These are phyloP conservation scores for Agrilus mali DNA, from an alignment of 2,888 invertebrate genomes.

Conservation along the genomic window DNA sequence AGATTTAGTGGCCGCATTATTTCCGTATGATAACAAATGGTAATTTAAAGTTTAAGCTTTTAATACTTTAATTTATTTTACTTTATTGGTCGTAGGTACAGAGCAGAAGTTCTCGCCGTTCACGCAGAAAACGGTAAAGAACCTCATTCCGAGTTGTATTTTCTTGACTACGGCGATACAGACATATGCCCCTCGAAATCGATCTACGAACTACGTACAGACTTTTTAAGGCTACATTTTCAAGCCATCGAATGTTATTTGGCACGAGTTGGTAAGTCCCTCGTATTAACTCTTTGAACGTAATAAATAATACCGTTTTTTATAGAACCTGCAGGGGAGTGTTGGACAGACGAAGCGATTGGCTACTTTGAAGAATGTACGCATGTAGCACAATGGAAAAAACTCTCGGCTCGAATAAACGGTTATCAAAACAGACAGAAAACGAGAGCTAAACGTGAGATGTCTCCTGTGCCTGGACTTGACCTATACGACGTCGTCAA, in stretches of 20 bases:
- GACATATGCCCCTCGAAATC: constrained; percentile 53
- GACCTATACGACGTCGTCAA: constrained; percentile 59
- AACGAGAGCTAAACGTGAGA: constrained; percentile 42
- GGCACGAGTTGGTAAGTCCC: constrained; percentile 48
- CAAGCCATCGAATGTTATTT: constrained; percentile 84
- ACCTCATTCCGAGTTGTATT: constrained; percentile 58
- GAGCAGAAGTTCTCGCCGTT: constrained; percentile 53
- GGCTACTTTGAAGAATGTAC: constrained; percentile 58
- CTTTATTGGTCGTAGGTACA: constrained; percentile 21
- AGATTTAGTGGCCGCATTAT: constrained; percentile 75
- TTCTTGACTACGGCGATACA: constrained; percentile 80
- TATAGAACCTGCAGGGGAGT: constrained; percentile 34
- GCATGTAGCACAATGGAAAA: constrained; percentile 70
- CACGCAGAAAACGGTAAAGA: constrained; percentile 47
- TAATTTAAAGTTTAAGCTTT: constrained; percentile 28
- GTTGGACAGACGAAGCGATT: constrained; percentile 50
- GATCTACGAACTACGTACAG: constrained; percentile 61
- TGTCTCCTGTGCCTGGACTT: constrained; percentile 64
- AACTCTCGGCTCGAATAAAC: constrained; percentile 60
- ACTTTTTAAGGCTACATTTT: constrained; percentile 58
- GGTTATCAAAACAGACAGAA: constrained; percentile 49
- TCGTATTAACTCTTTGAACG: not conserved
- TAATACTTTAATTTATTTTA: not conserved
- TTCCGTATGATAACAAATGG: constrained; percentile 73
- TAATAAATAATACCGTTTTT: constrained; percentile 1